A percentile compares a stretch with the other conserved stretches of the same genome.
Conservation (phyloP, 1,140 invertebrate genomes). For the Pantala flavescens region DNA sequence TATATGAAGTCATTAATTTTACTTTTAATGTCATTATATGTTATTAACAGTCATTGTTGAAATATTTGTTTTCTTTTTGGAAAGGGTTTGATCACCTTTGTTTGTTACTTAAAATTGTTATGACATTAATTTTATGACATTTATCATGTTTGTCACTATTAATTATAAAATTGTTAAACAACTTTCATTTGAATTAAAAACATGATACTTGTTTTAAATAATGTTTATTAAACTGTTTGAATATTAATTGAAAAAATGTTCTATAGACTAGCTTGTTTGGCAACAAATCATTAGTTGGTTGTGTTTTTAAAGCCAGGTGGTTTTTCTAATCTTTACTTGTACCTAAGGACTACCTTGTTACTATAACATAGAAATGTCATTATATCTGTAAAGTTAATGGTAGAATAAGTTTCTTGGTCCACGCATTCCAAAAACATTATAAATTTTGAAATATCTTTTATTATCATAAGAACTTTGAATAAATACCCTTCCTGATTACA, state of each 20-base stretch:
- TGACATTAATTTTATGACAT: background rate
- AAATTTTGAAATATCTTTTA: background rate
- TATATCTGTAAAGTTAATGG: background rate
- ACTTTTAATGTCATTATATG: background rate
- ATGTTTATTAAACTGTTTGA: background rate
- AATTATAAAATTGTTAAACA: background rate
- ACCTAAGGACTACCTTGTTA: background rate
- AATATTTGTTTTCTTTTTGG: background rate
- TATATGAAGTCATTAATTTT: no score
- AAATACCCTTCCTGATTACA: background rate
- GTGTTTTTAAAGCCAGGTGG: background rate
- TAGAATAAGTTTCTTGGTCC: background rate
- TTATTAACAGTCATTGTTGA: conserved; percentile 3
- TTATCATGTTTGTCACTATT: background rate
- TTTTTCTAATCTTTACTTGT: background rate
- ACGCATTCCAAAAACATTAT: background rate
- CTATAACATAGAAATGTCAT: background rate
- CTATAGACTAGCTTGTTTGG: background rate
- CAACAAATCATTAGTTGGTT: background rate
- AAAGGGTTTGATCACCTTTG: background rate
- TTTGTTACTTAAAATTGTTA: background rate
- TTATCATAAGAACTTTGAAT: background rate
- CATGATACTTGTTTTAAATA: background rate
- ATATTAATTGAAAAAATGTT: background rate
- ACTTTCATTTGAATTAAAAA: background rate